A percentile compares a stretch with the other conserved stretches of the same genome.
These are phyloP conservation scores for Pardosa pseudoannulata DNA, from an alignment of 2,888 invertebrate genomes.

Conservation along the genomic window DNA sequence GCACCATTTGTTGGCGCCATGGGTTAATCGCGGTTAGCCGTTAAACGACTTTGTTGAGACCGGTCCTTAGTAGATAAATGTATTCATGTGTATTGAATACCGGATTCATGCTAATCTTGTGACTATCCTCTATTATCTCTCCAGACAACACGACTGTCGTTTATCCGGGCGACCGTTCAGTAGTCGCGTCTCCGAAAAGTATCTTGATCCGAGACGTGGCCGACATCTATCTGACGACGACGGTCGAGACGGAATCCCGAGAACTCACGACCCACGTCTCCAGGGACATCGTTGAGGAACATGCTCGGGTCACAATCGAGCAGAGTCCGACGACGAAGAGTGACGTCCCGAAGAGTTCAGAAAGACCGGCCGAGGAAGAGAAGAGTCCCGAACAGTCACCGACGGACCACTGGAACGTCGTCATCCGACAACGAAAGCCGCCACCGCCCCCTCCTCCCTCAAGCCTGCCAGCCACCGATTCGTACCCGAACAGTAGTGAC, in stretches of 20 bases:
- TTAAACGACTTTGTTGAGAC: no score
- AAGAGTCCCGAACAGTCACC: neutral
- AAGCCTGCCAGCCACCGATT: neutral
- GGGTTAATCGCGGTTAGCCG: no score
- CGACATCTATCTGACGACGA: slow-evolving; percentile 60
- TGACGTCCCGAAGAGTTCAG: neutral
- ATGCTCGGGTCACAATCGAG: neutral
- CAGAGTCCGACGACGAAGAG: neutral
- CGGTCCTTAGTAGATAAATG: no score
- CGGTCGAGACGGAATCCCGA: slow-evolving; percentile 52
- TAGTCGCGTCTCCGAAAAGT: slow-evolving; percentile 27
- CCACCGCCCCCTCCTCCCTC: neutral
- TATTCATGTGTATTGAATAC: no score
- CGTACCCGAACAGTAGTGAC: slow-evolving; percentile 16
- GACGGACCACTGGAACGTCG: slow-evolving; percentile 47
- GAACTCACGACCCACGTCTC: slow-evolving; percentile 50
- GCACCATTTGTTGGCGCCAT: no score
- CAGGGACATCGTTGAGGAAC: slow-evolving; percentile 29
- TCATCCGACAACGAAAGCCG: slow-evolving; percentile 48
- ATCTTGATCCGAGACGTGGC: slow-evolving; percentile 46
- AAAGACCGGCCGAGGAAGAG: neutral
- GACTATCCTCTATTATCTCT: no score
- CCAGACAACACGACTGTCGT: slow-evolving; percentile 14
- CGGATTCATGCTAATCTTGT: no score
- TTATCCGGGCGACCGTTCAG: neutral